Evolutionary conservation across 2,113 vertebrate species (phyloP), one percentile per base, ranked within the genome.

Genomic region (Platichthys stellatus): DNA sequence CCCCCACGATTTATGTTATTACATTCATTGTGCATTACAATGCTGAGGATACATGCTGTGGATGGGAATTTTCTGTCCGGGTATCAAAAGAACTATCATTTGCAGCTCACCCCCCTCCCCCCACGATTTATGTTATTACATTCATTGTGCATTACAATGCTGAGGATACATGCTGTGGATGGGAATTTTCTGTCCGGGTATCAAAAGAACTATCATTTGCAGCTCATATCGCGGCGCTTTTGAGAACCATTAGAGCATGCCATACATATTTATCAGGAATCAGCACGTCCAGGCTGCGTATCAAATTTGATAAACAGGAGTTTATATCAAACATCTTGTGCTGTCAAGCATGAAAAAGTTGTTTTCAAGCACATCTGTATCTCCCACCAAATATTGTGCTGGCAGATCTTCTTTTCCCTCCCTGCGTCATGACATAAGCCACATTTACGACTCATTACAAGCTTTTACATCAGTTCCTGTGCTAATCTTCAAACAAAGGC

Each of bases 401-500:
- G 59, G 53, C 9, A 13, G 28, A 67, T 83, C 61, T 74, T 82
- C 68, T 38, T 76, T n/a, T 18, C 70, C 10, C 26, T 54, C 40
- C 49, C 58, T 43, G 26, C 62, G 72, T 72, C 65, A 80, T 74
- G 74, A 73, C 76, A 74, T 70, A 65, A 84, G 53, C 61, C 77
- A 78, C 65, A 74, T 86, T 76, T 67, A 75, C 65, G 76, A 31
- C 71, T 84, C 62, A 80, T 91, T 93, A 85, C 83, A 73, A 69
- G 74, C n/a, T 40, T 88, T 90, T 89, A 86, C 86, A 88, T 90
- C 89, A 92, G 76, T 85, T 82, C 38, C 69, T 73, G 77, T 67
- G 64, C 43, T 89, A 88, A 89, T 89, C 84, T 83, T 61, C 54
- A 56, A 75, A 88, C 83, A 86, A 86, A 81, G 65, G 51, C 51